Percentiles rank a stretch among this genome's conserved stretches.
phyloP scores from a whole-genome alignment of 1,140 invertebrate genomes.

The Lepidurus arcticus region DNA sequence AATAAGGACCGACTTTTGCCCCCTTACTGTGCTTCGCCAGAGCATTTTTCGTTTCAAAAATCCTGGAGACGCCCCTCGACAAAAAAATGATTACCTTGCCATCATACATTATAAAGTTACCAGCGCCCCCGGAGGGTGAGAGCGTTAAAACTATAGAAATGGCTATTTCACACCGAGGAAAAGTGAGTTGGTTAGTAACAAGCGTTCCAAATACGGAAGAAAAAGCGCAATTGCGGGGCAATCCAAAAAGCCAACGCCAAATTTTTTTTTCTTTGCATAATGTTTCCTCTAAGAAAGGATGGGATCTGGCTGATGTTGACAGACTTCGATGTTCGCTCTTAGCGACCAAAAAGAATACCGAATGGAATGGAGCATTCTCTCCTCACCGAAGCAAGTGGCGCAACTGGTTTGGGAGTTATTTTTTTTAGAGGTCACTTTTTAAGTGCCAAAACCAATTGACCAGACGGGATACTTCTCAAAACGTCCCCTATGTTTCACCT shows the following conservation, averaged over 20 bases:
- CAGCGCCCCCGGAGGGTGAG: background rate
- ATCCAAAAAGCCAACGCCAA: no score
- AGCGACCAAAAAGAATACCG: background rate
- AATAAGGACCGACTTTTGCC: background rate
- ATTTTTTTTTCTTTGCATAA: no score
- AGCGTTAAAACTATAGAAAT: background rate
- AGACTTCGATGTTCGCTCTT: no score
- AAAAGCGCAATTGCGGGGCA: no score
- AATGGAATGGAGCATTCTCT: background rate
- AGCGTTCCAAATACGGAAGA: no score
- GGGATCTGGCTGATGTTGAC: no score
- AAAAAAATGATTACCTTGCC: conserved; percentile 6
- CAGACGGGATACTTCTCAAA: conserved; percentile 1
- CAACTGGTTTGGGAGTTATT: conserved; percentile 19
- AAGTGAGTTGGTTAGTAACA: background rate
- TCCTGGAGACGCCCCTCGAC: background rate
- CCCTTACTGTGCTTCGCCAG: background rate
- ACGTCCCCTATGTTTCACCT: background rate
- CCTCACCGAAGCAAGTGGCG: background rate
- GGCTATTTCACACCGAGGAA: background rate
- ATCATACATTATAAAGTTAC: background rate
- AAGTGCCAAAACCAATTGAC: conserved; percentile 19
- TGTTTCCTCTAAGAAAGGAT: no score
- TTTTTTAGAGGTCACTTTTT: conserved; percentile 19
- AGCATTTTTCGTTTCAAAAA: background rate